Conservation (phyloP, 2,888 invertebrate species). For the Hartigia nigra region DNA sequence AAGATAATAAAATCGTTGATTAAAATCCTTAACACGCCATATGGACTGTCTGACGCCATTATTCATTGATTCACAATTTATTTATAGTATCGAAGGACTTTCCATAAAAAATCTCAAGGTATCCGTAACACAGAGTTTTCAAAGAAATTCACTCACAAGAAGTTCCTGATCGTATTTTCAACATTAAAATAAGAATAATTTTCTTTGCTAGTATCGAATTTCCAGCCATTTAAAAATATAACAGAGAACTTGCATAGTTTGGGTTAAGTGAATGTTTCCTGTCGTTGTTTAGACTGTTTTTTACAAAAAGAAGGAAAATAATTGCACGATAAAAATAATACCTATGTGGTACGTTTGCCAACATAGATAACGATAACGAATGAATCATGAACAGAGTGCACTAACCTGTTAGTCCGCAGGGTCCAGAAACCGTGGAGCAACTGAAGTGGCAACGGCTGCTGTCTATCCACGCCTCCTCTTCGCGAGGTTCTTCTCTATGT, state of each 20-base stretch:
- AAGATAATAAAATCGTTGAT: not conserved
- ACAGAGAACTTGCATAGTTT: not conserved
- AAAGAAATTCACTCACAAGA: not conserved
- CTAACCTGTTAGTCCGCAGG: slow-evolving; percentile 58
- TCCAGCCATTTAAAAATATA: not conserved
- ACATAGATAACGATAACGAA: not conserved
- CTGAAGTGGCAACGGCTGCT: slow-evolving; percentile 48
- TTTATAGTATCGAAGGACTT: not conserved
- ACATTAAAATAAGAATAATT: not conserved
- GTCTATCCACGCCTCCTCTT: slow-evolving; percentile 31
- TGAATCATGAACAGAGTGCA: slow-evolving; percentile 21
- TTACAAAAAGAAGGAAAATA: not conserved
- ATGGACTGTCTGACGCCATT: not conserved
- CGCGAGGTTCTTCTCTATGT: slow-evolving; percentile 13
- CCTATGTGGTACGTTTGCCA: not conserved
- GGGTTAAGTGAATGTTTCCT: not conserved
- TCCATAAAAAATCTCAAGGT: not conserved
- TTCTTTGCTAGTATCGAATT: not conserved
- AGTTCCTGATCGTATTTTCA: not conserved
- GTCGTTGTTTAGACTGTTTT: not conserved
- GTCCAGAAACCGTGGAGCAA: slow-evolving; percentile 62
- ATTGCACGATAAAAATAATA: not conserved
- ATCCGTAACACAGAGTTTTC: not conserved
- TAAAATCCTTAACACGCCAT: not conserved
- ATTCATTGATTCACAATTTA: not conserved